phyloP scores from a whole-genome alignment of 2,113 vertebrate genomes.

The Cairina moschata region DNA sequence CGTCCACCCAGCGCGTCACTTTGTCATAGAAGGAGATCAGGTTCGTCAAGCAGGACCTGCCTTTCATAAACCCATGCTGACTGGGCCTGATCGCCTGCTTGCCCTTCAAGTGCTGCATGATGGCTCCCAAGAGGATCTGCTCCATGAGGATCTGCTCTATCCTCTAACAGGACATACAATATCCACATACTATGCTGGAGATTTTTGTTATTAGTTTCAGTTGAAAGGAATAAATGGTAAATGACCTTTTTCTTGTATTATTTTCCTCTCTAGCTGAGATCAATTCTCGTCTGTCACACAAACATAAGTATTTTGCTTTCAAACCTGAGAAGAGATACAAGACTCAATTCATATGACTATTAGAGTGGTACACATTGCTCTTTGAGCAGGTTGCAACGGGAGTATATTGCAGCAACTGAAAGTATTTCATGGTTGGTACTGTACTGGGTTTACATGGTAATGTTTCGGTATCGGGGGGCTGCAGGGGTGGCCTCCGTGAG shows the following conservation, averaged over 20 bases:
- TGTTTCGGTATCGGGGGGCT: too few species aligned
- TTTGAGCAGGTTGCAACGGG: background rate
- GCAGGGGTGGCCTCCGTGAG: too few species aligned
- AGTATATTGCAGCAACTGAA: background rate
- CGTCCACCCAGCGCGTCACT: too few species aligned
- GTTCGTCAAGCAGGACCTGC: too few species aligned
- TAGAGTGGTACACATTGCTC: background rate
- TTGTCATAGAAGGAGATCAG: too few species aligned
- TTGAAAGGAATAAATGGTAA: background rate
- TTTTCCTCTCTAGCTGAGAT: background rate
- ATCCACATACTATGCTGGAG: background rate
- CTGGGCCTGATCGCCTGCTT: too few species aligned
- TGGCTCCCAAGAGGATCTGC: too few species aligned
- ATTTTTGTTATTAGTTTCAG: background rate
- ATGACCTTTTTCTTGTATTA: background rate
- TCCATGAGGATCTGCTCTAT: too few species aligned
- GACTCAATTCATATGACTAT: background rate
- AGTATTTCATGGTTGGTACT: background rate
- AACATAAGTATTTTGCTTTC: background rate
- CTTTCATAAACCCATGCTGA: too few species aligned
- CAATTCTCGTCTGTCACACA: background rate
- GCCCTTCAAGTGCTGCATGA: too few species aligned
- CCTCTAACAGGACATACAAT: fast-evolving
- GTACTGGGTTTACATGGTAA: too few species aligned
- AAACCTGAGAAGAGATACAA: background rate